Evolutionary conservation across 2,113 vertebrate genomes (phyloP), one percentile per base, ranked within the genome.

Genomic region (Lethenteron camtschaticum): DNA sequence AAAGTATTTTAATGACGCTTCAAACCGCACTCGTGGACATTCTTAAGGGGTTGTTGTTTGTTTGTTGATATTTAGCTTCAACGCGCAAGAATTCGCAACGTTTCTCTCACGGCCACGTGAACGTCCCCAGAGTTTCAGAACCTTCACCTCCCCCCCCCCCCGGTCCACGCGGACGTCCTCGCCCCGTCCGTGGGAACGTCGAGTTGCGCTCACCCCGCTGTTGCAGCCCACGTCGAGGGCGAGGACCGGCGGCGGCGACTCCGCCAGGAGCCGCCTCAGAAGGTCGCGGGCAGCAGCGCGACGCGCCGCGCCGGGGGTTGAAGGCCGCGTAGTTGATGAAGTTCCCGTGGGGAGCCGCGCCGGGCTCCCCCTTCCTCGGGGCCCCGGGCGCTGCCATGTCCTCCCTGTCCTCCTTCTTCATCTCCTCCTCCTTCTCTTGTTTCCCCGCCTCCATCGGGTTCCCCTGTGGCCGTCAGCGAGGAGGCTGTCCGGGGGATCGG

Each of bases 181-280:
- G 41, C 41, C 41, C 41, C 41, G 41, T 7, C 41, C 41, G 6
- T 41, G 41, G 41, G 4, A 41, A 41, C 41, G 41, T 41, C 5
- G 41, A 41, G 4, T 41, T 41, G 41, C 41, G 41, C 85, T 77
- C 74, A 94, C 91, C 83, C 91, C 90, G 1, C 87, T 87, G 72
- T 96, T 96, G 76, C 91, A 96, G 1, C 91, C 91, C 69, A 92
- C 88, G 55, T 96, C 92, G 74, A 95, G 82, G 57, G 85, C 77
- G 71, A 89, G 77, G 3, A 85, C 79, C 2, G 70, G 68, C 12
- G 73, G 71, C 6, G 74, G 70, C 4, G 13, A 70, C 56, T 74
- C 76, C 9, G 80, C 79, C 57, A 84, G 81, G 2, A 92, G 73
- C 69, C 80, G 78, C 58, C 68, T 56, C 10, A 95, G 77, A 2